A percentile compares a stretch with the other conserved stretches of the same genome.
These are phyloP conservation scores for Rhagium mordax DNA, from an alignment of 2,888 invertebrate genomes.

Conservation along the genomic window DNA sequence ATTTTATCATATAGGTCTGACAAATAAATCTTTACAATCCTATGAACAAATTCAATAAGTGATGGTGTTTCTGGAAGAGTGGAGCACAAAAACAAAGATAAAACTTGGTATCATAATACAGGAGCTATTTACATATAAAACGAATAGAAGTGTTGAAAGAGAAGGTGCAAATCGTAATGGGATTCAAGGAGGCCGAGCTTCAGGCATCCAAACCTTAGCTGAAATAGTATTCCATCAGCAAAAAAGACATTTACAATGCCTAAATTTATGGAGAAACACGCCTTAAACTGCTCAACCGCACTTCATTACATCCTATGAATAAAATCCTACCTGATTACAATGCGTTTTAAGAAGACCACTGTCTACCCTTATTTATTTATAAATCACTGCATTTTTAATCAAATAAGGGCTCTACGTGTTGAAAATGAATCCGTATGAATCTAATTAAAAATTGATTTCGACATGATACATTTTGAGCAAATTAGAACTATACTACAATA, in stretches of 20 bases:
- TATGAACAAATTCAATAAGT: not conserved
- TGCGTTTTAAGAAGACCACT: not conserved
- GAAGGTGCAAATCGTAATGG: conserved; percentile 25
- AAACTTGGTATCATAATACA: conserved; percentile 18
- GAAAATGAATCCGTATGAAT: not conserved
- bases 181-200: conserved; percentile 15
- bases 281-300: conserved; percentile 23
- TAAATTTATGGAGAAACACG: conserved; percentile 33
- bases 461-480: not conserved
- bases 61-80: not conserved
- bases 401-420: not conserved
- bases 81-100: conserved; percentile 14
- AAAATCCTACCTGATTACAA: not conserved
- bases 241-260: conserved; percentile 30
- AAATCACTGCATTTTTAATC: conserved; percentile 8
- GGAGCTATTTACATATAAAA: conserved; percentile 29
- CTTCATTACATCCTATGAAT: conserved; percentile 28
- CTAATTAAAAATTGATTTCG: not conserved
- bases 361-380: not conserved
- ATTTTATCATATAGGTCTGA: not conserved
- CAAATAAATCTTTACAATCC: not conserved
- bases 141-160: conserved; percentile 22
- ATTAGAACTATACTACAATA: too few relatives aligned
- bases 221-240: conserved; percentile 21
- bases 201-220: conserved; percentile 3